These are phyloP conservation scores for Forficula auricularia DNA, from an alignment of 1,140 invertebrate genomes.

Conservation along the genomic window DNA sequence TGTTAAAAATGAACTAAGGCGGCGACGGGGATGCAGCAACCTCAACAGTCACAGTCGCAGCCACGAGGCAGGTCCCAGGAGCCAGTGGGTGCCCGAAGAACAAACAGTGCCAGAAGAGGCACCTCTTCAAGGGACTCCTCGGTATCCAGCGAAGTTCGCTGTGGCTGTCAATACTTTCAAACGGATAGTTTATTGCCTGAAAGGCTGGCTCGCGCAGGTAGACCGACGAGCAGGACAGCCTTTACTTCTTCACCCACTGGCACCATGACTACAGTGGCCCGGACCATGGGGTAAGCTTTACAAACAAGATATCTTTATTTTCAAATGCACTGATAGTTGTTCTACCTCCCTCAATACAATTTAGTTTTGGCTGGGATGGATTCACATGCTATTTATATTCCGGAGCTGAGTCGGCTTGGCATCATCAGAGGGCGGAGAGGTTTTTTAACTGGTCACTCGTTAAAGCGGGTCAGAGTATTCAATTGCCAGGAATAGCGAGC, in stretches of 20 bases:
- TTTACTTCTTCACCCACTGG: constrained; percentile 2
- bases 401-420: no score
- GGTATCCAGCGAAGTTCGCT: constrained; percentile 43
- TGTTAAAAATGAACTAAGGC: constrained; percentile 9
- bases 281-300: not conserved
- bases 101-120: not conserved
- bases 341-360: no score
- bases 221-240: constrained; percentile 18
- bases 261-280: not conserved
- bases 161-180: constrained; percentile 67
- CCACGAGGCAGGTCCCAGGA: constrained; percentile 6
- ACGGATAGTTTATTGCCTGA: constrained; percentile 57
- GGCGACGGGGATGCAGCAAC: not conserved
- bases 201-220: constrained; percentile 40
- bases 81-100: not conserved
- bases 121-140: constrained; percentile 12
- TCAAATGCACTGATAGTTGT: no score
- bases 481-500: no score
- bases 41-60: constrained; percentile 2
- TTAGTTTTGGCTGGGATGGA: no score
- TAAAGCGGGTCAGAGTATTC: no score
- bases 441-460: no score
- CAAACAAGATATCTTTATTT: not conserved
- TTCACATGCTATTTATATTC: no score
- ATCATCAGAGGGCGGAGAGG: no score